Base-by-base conservation (phyloP, 2,888 invertebrate genomes). In the Cabera pusaria region DNA sequence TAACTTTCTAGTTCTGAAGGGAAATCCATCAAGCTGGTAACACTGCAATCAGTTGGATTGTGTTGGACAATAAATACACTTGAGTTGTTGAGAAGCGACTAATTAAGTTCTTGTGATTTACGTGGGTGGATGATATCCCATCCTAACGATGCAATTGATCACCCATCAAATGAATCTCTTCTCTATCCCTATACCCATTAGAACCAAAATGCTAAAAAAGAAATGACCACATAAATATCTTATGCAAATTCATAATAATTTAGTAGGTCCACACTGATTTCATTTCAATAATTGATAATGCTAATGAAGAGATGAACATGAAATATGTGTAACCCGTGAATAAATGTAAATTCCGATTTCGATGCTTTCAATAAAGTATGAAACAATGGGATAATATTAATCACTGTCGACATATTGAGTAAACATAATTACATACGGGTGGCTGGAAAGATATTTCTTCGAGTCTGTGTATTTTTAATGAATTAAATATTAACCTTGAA, bases 101-200 rank as follows among this genome's bases (percentile, higher is more conserved):
- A 86, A 86, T 86, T 85, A 86, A 86, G 86, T 83, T 82, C 84
- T 83, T 81, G 76, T 78, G 75, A 56, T 71, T 65, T 64, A 73
- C 74, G 85, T 85, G 70, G 85, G 85, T 68, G 74, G 50, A 27
- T 45, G 60, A 64, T 62, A 62, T 50, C 52, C 61, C 62, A 58
- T 59, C 61, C 59, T 64, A 72, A 72, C 70, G 72, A 77, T 69
- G 65, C 62, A 61, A 52, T 50, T 50, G 36, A 45, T 41, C 37
- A 32, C 34, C 29, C 31, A 41, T 39, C 34, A 52, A 31, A 44
- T 44, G 6, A 72, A 59, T 56, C 36, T 45, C 26, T 40, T 59
- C 64, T 47, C 46, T 79, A 73, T 52, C 2, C 0, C 3, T 3
- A 41, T 29, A 6, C 0, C 0, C 0, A 17, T 58, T 66, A 54